A percentile compares a stretch with the other conserved stretches of the same genome.
Evolutionary conservation across 2,797 vertebrate genomes (phyloP).

Genomic region (Acrossocheilus wenchowensis): DNA sequence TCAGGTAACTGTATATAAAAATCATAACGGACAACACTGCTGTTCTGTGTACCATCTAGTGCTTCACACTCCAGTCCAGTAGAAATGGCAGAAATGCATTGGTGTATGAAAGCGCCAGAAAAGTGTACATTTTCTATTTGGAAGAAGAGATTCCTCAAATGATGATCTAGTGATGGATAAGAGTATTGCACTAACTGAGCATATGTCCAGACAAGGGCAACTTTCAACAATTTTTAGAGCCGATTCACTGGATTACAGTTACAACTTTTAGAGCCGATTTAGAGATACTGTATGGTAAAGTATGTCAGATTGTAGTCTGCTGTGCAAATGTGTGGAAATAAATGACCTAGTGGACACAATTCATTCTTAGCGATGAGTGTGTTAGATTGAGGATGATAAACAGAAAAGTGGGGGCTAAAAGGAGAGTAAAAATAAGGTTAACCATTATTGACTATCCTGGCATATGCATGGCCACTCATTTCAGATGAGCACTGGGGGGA

Average conservation of each 20-base stretch:
- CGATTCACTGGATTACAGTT: not conserved
- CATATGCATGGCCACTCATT: constrained; percentile 66
- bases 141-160: not conserved
- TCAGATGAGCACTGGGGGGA: constrained; percentile 66
- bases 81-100: not conserved
- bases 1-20: not conserved
- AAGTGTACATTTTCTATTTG: not conserved
- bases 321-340: not conserved
- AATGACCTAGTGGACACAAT: not conserved
- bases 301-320: not conserved
- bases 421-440: constrained; percentile 23
- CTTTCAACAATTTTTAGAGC: not conserved
- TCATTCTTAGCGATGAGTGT: not conserved
- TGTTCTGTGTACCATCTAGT: not conserved
- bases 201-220: not conserved
- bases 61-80: not conserved
- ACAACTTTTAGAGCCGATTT: not conserved
- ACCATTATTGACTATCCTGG: constrained; percentile 63
- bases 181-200: not conserved
- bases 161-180: not conserved
- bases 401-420: not conserved
- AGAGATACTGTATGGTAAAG: not conserved
- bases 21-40: not conserved
- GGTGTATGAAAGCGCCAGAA: not conserved
- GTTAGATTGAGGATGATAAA: not conserved